Conservation (phyloP, 2,888 invertebrate species). For the Emmelina monodactyla region DNA sequence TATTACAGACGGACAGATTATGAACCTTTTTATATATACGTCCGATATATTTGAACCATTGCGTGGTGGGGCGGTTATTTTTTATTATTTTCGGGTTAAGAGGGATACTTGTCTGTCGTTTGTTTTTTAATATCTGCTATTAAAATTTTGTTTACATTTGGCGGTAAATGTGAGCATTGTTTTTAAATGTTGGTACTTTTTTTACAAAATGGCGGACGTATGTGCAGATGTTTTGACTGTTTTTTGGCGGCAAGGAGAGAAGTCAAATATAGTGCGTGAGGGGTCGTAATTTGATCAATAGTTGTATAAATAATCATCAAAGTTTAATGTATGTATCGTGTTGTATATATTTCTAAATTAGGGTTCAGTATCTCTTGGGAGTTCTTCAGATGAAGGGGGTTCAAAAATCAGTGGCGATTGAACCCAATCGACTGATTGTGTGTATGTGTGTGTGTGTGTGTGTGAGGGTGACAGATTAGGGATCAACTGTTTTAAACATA, state of each 20-base stretch:
- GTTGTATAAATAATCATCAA: conserved; percentile 18
- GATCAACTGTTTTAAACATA: conserved; percentile 6
- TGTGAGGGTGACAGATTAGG: conserved; percentile 20
- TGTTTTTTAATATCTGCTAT: conserved; percentile 23
- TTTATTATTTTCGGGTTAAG: conserved; percentile 35
- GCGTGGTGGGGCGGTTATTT: conserved; percentile 41
- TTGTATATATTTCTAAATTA: conserved; percentile 19
- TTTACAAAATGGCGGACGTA: background rate
- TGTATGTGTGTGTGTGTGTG: conserved; percentile 13
- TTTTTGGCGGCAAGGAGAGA: too few species aligned
- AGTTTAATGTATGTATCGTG: conserved; percentile 29
- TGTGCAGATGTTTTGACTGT: background rate
- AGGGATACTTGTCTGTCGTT: conserved; percentile 29
- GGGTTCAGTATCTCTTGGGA: conserved; percentile 26
- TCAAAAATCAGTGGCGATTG: conserved; percentile 33
- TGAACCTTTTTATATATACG: conserved; percentile 35
- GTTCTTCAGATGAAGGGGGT: conserved; percentile 29
- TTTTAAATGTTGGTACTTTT: background rate
- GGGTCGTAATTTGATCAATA: too few species aligned
- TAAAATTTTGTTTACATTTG: conserved; percentile 2
- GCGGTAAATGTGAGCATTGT: background rate
- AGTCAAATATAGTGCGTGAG: too few species aligned
- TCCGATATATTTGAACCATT: conserved; percentile 36
- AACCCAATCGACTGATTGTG: conserved; percentile 22
- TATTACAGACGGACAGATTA: conserved; percentile 36